These are phyloP conservation scores for Chionoecetes opilio DNA, from an alignment of 1,140 invertebrate genomes.

Conservation along the genomic window DNA sequence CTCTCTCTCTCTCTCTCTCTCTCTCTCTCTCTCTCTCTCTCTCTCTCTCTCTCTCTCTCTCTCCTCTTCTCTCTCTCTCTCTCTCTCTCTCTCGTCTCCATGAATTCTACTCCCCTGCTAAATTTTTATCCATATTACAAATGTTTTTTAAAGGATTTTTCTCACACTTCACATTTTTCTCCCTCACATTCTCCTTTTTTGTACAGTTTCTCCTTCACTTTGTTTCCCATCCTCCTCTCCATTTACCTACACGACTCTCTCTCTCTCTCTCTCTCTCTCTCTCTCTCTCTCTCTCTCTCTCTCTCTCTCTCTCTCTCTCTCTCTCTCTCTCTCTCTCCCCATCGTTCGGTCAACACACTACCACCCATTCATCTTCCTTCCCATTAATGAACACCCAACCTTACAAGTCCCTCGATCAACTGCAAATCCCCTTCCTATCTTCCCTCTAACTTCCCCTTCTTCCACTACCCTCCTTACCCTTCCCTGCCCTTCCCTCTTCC, in stretches of 20 bases:
- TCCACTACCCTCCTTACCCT: neutral
- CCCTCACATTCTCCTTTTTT: neutral
- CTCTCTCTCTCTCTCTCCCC: neutral
- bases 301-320: neutral
- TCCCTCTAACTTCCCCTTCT: neutral
- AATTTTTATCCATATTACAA: neutral
- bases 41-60: slow-evolving; percentile 32
- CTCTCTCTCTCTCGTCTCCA: neutral
- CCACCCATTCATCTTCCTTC: neutral
- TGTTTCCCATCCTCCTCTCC: neutral
- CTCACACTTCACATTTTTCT: neutral
- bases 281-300: neutral
- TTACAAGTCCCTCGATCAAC: too few species aligned
- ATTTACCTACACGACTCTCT: slow-evolving; percentile 9
- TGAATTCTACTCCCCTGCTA: neutral
- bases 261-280: neutral
- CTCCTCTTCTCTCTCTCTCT: neutral
- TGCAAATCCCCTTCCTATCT: too few species aligned
- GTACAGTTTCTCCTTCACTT: neutral
- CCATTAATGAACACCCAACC: neutral
- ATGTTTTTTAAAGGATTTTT: neutral
- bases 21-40: too few species aligned
- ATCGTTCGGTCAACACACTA: neutral
- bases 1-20: too few species aligned
- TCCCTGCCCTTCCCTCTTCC: neutral